Conservation (phyloP, 2,797 vertebrate species). For the Sorex maritimensis region DNA sequence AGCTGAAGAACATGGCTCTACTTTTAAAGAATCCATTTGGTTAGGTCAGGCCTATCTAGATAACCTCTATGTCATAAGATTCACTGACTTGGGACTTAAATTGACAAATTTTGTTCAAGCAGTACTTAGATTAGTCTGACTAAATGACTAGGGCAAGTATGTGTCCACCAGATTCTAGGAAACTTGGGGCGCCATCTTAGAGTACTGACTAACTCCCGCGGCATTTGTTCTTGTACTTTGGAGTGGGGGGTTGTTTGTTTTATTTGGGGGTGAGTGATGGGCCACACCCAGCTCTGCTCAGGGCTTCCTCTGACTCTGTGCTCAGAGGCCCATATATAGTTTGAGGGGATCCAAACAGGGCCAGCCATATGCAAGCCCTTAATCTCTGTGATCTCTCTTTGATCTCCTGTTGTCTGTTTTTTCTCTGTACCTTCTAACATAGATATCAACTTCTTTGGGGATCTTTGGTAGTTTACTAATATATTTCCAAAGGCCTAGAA, state of each 20-base stretch:
- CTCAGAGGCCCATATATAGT: too few species aligned
- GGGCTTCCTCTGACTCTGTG: too few species aligned
- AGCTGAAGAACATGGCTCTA: conserved; percentile 26
- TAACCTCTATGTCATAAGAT: conserved; percentile 44
- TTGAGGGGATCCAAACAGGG: too few species aligned
- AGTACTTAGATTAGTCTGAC: neutral
- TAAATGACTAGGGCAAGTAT: conserved; percentile 42
- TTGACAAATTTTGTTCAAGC: conserved; percentile 11
- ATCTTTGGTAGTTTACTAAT: conserved; percentile 18
- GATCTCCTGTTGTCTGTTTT: conserved; percentile 29
- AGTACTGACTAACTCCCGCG: conserved; percentile 28
- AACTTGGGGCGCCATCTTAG: neutral
- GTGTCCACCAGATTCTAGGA: neutral
- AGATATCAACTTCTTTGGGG: neutral
- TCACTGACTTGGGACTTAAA: neutral
- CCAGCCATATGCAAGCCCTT: too few species aligned
- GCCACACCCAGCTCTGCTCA: too few species aligned
- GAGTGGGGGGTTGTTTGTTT: conserved; percentile 36
- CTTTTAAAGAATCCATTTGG: neutral
- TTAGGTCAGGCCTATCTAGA: neutral
- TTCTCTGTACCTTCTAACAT: conserved; percentile 39
- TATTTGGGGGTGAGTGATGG: neutral
- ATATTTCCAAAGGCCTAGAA: conserved; percentile 53
- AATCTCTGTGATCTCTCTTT: neutral
- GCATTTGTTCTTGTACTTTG: conserved; percentile 1